phyloP scores from a whole-genome alignment of 2,797 vertebrate species.

The Oreonectes daqikongensis region DNA sequence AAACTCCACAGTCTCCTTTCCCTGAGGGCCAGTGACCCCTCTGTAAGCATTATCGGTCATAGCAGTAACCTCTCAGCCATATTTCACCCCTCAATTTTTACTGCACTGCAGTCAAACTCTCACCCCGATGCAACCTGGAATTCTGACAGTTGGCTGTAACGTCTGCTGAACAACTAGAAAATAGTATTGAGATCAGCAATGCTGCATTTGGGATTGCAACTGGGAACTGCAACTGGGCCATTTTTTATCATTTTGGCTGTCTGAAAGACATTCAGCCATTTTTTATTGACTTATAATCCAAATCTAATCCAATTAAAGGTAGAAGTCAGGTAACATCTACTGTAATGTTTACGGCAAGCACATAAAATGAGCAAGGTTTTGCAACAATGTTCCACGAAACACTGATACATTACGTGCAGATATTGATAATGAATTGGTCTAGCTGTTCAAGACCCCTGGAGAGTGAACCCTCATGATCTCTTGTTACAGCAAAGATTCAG shows the following conservation, averaged over 20 bases:
- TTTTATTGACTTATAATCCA: background rate
- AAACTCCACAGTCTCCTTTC: background rate
- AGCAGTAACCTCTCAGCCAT: conserved; percentile 25
- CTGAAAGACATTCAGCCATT: background rate
- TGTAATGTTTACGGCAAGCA: too few species aligned
- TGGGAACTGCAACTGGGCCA: background rate
- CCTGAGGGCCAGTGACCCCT: conserved; percentile 25
- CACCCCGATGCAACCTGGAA: conserved; percentile 29
- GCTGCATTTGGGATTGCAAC: too few species aligned
- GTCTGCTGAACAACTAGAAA: conserved; percentile 22
- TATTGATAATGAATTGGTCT: conserved; percentile 36
- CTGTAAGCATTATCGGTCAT: conserved; percentile 21
- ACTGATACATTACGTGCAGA: conserved; percentile 16
- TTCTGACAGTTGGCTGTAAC: conserved; percentile 35
- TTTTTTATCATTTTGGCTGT: background rate
- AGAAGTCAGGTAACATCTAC: too few species aligned
- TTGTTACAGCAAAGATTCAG: conserved; percentile 27
- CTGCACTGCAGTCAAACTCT: conserved; percentile 44
- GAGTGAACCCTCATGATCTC: conserved; percentile 15
- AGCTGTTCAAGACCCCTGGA: conserved; percentile 18
- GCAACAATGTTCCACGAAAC: too few species aligned
- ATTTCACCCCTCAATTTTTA: conserved; percentile 8
- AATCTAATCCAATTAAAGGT: too few species aligned
- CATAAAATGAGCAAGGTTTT: too few species aligned
- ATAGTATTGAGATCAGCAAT: background rate